Conservation (phyloP, 2,888 invertebrate genomes). For the Scotopteryx bipunctaria region DNA sequence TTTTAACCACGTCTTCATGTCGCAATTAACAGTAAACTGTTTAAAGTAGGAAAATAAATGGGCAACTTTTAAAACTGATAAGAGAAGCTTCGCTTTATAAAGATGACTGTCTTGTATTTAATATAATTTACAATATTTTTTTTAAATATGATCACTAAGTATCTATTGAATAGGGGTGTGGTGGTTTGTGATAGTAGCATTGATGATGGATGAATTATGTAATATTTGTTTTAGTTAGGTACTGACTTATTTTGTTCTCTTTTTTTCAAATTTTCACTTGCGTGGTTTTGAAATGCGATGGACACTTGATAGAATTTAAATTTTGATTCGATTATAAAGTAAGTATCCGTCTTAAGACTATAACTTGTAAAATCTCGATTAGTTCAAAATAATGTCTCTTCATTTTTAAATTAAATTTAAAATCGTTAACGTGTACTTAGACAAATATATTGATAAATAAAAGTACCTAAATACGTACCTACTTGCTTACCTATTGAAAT, state of each 20-base stretch:
- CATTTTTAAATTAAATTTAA: slow-evolving; percentile 12
- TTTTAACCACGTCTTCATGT: slow-evolving; percentile 31
- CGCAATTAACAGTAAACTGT: slow-evolving; percentile 49
- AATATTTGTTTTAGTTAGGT: slow-evolving; percentile 35
- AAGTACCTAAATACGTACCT: background rate
- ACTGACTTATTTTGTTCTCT: slow-evolving; percentile 34
- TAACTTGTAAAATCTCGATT: background rate
- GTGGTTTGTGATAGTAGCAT: slow-evolving; percentile 77
- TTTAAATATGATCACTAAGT: slow-evolving; percentile 53
- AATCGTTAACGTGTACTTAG: slow-evolving; percentile 35
- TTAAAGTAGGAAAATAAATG: slow-evolving; percentile 55
- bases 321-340: background rate
- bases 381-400: slow-evolving; percentile 10
- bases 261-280: slow-evolving; percentile 27
- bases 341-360: background rate
- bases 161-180: slow-evolving; percentile 74
- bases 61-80: slow-evolving; percentile 60
- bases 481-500: too few species aligned
- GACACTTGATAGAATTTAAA: slow-evolving; percentile 6
- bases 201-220: slow-evolving; percentile 46
- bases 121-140: slow-evolving; percentile 51
- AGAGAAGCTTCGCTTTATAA: slow-evolving; percentile 77
- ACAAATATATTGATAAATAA: background rate
- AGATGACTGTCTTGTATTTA: slow-evolving; percentile 64
- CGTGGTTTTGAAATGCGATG: slow-evolving; percentile 13